These are phyloP conservation scores for Dasypogon diadema DNA, from an alignment of 2,888 invertebrate species.

Conservation along the genomic window DNA sequence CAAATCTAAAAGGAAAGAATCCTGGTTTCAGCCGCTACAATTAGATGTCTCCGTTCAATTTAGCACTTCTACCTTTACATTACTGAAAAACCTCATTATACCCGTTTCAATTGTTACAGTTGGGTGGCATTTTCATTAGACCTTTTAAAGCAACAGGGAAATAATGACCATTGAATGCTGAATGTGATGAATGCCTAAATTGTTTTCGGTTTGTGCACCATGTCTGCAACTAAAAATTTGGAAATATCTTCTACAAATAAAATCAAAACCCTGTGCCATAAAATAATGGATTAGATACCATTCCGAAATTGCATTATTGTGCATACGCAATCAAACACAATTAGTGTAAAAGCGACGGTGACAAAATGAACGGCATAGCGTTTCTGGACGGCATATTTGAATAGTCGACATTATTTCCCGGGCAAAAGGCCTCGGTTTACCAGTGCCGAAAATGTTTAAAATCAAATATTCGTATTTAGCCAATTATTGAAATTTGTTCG, in stretches of 20 bases:
- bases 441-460: not conserved
- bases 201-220: no score
- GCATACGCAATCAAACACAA: not conserved
- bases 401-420: not conserved
- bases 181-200: no score
- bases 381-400: not conserved
- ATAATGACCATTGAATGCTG: no score
- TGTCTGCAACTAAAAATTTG: no score
- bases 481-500: slow-evolving; percentile 6
- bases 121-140: no score
- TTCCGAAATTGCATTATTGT: not conserved
- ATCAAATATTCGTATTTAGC: slow-evolving; percentile 13
- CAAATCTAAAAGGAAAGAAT: not conserved
- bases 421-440: not conserved
- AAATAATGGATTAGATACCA: not conserved
- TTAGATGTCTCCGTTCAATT: not conserved
- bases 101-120: no score
- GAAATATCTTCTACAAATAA: no score
- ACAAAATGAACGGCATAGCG: not conserved
- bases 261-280: no score
- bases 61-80: no score
- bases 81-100: no score
- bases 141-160: no score
- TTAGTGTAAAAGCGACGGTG: not conserved
- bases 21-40: not conserved